Base-by-base conservation (phyloP, 2,113 vertebrate genomes). In the Cariama cristata region DNA sequence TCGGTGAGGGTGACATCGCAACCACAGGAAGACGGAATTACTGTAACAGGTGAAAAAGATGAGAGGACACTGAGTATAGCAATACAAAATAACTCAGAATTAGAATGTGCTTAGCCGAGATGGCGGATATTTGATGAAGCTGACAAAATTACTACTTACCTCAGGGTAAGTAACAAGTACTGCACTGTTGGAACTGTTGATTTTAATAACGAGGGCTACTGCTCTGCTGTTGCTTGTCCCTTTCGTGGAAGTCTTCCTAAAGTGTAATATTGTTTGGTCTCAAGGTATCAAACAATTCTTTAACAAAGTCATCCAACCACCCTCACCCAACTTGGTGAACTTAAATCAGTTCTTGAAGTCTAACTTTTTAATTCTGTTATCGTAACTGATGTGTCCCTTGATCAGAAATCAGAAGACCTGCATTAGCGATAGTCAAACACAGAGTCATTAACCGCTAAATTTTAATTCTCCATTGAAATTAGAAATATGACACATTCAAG, bases 1-100 rank as follows among this genome's bases (percentile, higher is more conserved):
- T 47, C 0, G 0, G n/a, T 52, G 30, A 74, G 13, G 9, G 21
- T 55, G 50, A 74, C 47, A 63, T 6, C 4, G 5, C 20, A 62
- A 30, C 20, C n/a, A 56, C 26, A 59, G 40, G 40, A 67, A 66
- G 27, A 53, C 1, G 6, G 52, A 55, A 38, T 47, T 69, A 64
- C 24, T 53, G 3, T 49, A 59, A 79, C 11, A 80, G 5, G 15
- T 42, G 38, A 93, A 95, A 64, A 35, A 79, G 69, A 91, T 40
- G 30, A 9, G 12, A 81, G 35, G 42, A 74, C 79, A 49, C 23
- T 35, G n/a, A 63, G 20, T 24, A 47, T 3, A 7, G 24, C 45
- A 75, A 9, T 14, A 72, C 16, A 50, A 88, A 91, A 33, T 47
- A 77, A 40, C 11, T 32, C 33, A 50, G 38, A 71, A 79, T 55